Conservation (phyloP, 2,113 vertebrate genomes). For the Herpetotheres cachinnans region DNA sequence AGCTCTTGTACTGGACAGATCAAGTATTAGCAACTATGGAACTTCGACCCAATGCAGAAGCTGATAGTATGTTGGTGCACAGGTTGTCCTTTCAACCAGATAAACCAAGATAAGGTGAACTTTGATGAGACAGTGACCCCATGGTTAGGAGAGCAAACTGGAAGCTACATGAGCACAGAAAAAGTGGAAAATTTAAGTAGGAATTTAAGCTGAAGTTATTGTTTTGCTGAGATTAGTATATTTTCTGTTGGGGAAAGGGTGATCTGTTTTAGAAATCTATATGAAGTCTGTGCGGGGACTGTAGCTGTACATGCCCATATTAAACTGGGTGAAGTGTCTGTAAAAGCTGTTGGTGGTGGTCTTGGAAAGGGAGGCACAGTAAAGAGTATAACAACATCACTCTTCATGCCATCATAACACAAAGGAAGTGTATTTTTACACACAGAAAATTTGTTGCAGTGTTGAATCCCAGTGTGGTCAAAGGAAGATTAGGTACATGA, state of each 20-base stretch:
- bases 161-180: not conserved
- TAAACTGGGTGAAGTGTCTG: not conserved
- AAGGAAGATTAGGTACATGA: not conserved
- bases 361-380: not conserved
- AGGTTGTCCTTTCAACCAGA: not conserved
- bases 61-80: not conserved
- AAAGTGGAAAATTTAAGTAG: not conserved
- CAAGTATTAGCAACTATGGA: not conserved
- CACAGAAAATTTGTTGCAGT: not conserved
- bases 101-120: not conserved
- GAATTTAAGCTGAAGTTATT: not conserved
- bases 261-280: not conserved
- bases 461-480: not conserved
- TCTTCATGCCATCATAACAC: not conserved
- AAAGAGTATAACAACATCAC: not conserved
- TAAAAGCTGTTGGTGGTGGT: not conserved
- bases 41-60: not conserved
- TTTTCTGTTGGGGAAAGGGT: not conserved
- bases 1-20: not conserved
- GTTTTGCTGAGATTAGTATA: not conserved
- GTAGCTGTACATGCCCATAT: rapidly evolving
- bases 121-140: not conserved
- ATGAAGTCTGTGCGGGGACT: not conserved
- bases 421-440: not conserved
- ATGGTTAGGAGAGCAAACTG: not conserved